Conservation (phyloP, 1,140 invertebrate genomes). For the Drosophila ogumai region DNA sequence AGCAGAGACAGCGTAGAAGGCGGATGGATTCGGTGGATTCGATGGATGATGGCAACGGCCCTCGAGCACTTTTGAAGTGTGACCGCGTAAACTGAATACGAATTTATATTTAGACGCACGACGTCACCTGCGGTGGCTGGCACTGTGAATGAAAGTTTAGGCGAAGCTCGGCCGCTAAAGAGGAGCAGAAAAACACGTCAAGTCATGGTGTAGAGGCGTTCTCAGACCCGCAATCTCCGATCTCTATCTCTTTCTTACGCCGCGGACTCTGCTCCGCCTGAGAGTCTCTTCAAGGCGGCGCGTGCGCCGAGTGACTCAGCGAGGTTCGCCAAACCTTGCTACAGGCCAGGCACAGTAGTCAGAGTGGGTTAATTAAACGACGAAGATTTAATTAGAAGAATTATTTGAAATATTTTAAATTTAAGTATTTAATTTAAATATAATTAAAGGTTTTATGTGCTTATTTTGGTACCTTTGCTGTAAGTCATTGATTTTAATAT, state of each 20-base stretch:
- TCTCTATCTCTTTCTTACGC: conserved; percentile 4
- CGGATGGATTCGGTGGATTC: conserved; percentile 50
- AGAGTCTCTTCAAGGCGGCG: conserved; percentile 27
- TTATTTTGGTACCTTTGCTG: background rate
- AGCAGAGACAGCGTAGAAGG: conserved; percentile 28
- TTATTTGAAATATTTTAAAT: background rate
- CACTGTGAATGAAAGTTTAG: conserved; percentile 74
- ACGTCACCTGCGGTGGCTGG: conserved; percentile 57
- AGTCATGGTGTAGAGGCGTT: conserved; percentile 59
- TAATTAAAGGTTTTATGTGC: background rate
- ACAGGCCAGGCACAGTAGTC: conserved; percentile 13
- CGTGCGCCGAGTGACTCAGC: conserved; percentile 66
- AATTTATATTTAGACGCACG: conserved; percentile 74
- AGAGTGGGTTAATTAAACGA: background rate
- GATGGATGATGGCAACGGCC: conserved; percentile 42
- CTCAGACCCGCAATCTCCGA: conserved; percentile 31
- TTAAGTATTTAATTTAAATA: background rate
- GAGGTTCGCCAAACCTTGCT: conserved; percentile 14
- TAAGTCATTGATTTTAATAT: background rate
- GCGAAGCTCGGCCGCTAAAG: conserved; percentile 30
- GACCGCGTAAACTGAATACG: conserved; percentile 79
- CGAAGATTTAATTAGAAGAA: background rate
- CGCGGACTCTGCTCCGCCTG: conserved; percentile 44
- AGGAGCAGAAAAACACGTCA: conserved; percentile 45
- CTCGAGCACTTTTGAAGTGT: conserved; percentile 64